phyloP scores from a whole-genome alignment of 2,888 invertebrate species.

The Thelaira solivaga region DNA sequence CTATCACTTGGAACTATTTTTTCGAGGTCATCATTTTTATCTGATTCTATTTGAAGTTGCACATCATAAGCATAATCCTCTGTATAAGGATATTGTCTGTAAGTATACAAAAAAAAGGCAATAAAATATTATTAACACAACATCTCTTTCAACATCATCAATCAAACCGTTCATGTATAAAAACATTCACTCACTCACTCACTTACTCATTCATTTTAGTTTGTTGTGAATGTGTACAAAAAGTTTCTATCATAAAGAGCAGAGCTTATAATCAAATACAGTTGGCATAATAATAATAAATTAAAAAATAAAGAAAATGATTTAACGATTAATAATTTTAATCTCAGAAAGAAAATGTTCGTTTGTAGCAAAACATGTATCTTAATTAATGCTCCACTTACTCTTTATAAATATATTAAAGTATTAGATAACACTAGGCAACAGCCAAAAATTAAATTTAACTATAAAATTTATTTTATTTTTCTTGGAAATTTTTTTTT shows the following conservation, averaged over 20 bases:
- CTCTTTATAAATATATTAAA: too few species aligned
- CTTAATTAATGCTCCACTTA: constrained; percentile 33
- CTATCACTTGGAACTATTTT: constrained; percentile 75
- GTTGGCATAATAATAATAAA: not conserved
- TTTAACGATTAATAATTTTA: constrained; percentile 51
- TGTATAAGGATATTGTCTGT: constrained; percentile 76
- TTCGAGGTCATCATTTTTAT: constrained; percentile 77
- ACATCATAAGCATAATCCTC: constrained; percentile 77
- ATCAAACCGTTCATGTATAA: not conserved
- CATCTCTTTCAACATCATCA: too few species aligned
- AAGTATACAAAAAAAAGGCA: not conserved
- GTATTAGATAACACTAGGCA: too few species aligned
- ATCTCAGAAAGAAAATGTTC: constrained; percentile 4
- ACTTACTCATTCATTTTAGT: not conserved
- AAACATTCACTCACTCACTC: not conserved
- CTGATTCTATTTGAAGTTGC: constrained; percentile 75
- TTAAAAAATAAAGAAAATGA: constrained; percentile 11
- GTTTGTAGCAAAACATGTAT: constrained; percentile 41
- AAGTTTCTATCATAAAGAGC: too few species aligned
- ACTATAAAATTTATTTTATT: too few species aligned
- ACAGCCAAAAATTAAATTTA: too few species aligned
- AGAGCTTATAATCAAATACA: too few species aligned
- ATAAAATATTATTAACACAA: not conserved
- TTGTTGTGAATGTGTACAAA: too few species aligned
- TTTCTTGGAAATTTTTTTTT: too few species aligned